These are phyloP conservation scores for Dascyllus trimaculatus DNA, from an alignment of 2,113 vertebrate species.

Conservation along the genomic window DNA sequence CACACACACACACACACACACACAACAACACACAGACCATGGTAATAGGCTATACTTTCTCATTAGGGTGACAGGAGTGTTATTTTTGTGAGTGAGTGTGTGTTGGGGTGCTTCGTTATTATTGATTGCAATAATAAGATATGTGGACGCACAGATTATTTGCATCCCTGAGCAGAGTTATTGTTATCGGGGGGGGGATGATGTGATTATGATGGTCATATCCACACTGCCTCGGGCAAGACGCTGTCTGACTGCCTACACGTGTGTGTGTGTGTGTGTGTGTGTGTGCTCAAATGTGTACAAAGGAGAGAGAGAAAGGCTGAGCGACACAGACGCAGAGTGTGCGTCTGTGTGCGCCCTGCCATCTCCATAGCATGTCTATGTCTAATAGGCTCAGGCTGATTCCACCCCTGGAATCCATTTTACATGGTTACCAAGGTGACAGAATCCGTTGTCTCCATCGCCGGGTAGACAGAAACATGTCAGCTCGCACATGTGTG, in stretches of 20 bases:
- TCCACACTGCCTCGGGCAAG: constrained; percentile 75
- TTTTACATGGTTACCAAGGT: constrained; percentile 83
- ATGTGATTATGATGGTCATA: constrained; percentile 83
- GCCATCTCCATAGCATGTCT: constrained; percentile 75
- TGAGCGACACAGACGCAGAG: constrained; percentile 29
- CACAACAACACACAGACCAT: constrained; percentile 43
- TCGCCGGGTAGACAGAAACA: constrained; percentile 63
- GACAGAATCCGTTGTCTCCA: constrained; percentile 77
- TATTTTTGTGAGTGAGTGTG: constrained; percentile 65
- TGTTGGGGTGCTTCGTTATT: constrained; percentile 73
- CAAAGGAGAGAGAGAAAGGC: constrained; percentile 3
- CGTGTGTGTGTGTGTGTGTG: constrained; percentile 32
- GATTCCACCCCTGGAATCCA: constrained; percentile 80
- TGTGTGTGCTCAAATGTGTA: not conserved
- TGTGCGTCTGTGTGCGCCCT: constrained; percentile 56
- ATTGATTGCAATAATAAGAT: constrained; percentile 87
- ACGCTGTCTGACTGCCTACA: constrained; percentile 67
- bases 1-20: constrained; percentile 40
- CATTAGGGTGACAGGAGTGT: constrained; percentile 80
- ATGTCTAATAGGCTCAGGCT: constrained; percentile 76
- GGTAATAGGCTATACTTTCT: constrained; percentile 76
- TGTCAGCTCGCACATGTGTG: constrained; percentile 53
- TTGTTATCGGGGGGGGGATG: constrained; percentile 79
- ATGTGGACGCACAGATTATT: constrained; percentile 84
- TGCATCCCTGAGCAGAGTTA: constrained; percentile 85